Evolutionary conservation across 2,113 vertebrate genomes (phyloP).

Genomic region (Eulemur rufifrons): DNA sequence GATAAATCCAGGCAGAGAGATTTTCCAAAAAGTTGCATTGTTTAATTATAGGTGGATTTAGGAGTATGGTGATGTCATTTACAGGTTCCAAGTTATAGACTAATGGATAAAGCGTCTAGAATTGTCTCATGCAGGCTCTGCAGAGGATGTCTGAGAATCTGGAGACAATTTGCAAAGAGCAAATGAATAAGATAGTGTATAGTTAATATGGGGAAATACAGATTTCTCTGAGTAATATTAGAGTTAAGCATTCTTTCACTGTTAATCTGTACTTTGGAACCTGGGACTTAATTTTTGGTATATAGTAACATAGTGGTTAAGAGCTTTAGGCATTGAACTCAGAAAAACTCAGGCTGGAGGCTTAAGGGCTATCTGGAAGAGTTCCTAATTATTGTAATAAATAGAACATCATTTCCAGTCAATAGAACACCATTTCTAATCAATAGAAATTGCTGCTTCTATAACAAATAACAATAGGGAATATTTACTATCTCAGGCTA

Average conservation of each 20-base stretch:
- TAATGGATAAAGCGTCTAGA: background rate
- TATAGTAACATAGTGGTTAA: background rate
- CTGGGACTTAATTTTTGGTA: background rate
- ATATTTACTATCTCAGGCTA: constrained; percentile 16
- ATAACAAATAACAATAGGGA: background rate
- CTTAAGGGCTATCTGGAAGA: background rate
- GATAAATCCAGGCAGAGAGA: background rate
- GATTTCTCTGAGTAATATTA: background rate
- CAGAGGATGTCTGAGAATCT: background rate
- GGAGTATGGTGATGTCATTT: background rate
- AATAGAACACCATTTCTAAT: background rate
- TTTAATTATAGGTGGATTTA: constrained; percentile 37
- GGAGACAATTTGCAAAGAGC: background rate
- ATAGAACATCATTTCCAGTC: background rate
- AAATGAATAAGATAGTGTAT: background rate
- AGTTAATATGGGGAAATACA: background rate
- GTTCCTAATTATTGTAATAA: background rate
- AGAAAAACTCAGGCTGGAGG: background rate
- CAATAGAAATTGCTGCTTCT: background rate
- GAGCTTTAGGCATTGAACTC: constrained; percentile 18
- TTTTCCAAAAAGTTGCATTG: background rate
- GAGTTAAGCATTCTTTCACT: background rate
- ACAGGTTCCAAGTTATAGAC: background rate
- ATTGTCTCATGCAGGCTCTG: background rate
- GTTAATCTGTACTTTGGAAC: constrained; percentile 23